Conservation (phyloP, 2,888 invertebrate species). For the Brenthis hecate region DNA sequence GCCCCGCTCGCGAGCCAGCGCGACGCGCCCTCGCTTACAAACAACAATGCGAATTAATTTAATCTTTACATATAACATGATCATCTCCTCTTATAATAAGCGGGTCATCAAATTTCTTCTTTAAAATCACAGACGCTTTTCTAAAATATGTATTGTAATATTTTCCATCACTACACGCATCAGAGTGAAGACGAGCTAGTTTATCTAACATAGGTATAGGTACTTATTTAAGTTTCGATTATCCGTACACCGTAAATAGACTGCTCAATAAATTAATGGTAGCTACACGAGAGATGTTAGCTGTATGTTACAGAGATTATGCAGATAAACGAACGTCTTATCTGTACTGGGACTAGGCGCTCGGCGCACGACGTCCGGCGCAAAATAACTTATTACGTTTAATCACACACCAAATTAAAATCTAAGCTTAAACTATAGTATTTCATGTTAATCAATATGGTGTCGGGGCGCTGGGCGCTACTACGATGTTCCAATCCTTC, state of each 20-base stretch:
- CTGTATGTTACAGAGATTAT: constrained; percentile 70
- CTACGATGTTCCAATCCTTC: constrained; percentile 52
- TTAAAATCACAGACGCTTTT: constrained; percentile 82
- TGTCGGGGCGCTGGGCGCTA: constrained; percentile 61
- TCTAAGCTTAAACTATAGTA: constrained; percentile 75
- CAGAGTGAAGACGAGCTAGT: constrained; percentile 67
- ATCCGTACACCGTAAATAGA: constrained; percentile 49
- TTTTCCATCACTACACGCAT: constrained; percentile 65
- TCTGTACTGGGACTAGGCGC: constrained; percentile 80
- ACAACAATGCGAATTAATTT: constrained; percentile 44
- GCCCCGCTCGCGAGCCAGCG: constrained; percentile 31
- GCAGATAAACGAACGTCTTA: constrained; percentile 76
- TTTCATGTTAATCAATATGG: constrained; percentile 66
- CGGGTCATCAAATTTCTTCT: constrained; percentile 77
- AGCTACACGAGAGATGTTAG: constrained; percentile 63
- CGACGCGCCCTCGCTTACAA: constrained; percentile 32
- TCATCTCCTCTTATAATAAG: constrained; percentile 68
- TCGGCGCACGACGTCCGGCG: constrained; percentile 73
- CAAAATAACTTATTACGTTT: constrained; percentile 73
- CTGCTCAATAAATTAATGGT: constrained; percentile 77
- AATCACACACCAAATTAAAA: constrained; percentile 79
- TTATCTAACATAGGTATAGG: constrained; percentile 52
- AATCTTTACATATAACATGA: constrained; percentile 64
- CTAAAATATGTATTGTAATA: constrained; percentile 74
- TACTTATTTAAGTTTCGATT: constrained; percentile 66